Evolutionary conservation across 1,140 invertebrate genomes (phyloP), one percentile per base, ranked within the genome.

Genomic region (Agrilus planipennis): DNA sequence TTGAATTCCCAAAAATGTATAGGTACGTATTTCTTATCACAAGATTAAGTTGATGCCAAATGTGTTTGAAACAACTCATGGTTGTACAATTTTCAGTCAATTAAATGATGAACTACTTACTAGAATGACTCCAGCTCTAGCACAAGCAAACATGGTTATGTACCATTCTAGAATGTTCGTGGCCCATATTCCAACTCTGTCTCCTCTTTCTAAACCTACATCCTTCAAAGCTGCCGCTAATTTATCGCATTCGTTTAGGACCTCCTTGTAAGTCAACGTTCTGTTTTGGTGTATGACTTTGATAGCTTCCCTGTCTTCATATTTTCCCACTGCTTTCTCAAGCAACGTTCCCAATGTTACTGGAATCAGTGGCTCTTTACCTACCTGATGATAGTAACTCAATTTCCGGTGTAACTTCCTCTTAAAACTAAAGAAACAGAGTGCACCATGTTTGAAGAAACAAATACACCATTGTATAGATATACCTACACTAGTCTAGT

Each of bases 91-190:
- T n/a, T n/a, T n/a, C n/a, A n/a, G n/a, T n/a, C n/a, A n/a, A n/a
- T n/a, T n/a, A n/a, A n/a, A n/a, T n/a, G n/a, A n/a, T n/a, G n/a
- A n/a, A n/a, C 20, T 32, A 44, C 27, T 44, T 66, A 89, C 91
- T 41, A 83, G 61, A 42, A 92, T 73, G 0, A 92, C 61, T 0
- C 93, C 94, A 9, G 79, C 77, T 47, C 89, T 77, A 0, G 81
- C 76, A 3, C 83, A 77, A 1, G 81, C 91, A 46, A 89, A 68
- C 50, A 82, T 72, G 0, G 77, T 68, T 0, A 93, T 52, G 3
- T 84, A 68, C 90, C 91, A 98, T 53, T 87, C 79, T 4, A 77
- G 55, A 17, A 71, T 70, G 63, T 96, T 98, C 1, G 90, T 89
- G 0, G 81, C 77, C 84, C 87, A 95, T 10, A 97, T 68, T 0